Evolutionary conservation across 2,888 invertebrate species (phyloP), one percentile per base, ranked within the genome.

Genomic region (Sturmia bella): DNA sequence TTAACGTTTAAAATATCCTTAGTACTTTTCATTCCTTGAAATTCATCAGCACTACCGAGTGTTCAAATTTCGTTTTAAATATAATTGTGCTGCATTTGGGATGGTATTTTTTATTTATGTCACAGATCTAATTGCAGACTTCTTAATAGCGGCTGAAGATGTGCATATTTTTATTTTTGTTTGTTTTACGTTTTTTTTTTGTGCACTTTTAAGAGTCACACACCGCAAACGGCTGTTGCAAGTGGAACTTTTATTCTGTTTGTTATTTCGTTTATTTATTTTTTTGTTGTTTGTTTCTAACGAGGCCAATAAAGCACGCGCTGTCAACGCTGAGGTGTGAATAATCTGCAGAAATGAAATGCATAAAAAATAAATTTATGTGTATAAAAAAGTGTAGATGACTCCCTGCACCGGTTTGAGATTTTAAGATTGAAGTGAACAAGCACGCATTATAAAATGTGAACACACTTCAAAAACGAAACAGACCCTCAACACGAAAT

Each of bases 291-390:
- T n/a, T n/a, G n/a, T 76, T 56, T 81, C 9, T 81, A 81, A 81
- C 81, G 81, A 77, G 69, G 73, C 81, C 68, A 81, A 81, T 81
- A 69, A 81, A 77, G 81, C 77, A 81, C 77, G 81, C 76, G 63
- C 64, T 81, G 63, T 77, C 81, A 77, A 73, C 81, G 57, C 57
- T 63, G 57, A 73, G 63, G 73, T 81, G 77, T 69, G 73, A 61
- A 68, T 73, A 50, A 69, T 59, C 50, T 61, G n/a, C 32, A 9
- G 15, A 32, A 45, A 43, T 43, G 59, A 32, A 32, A 32, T 4
- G 2, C 2, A 37, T 15, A n/a, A 37, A 4, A 66, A 7, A 24
- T 17, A 3, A 48, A 37, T 32, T 57, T 32, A 32, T 32, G 32
- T 32, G 32, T 7, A 32, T 37, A 12, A 37, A 43, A 48, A 45